These are phyloP conservation scores for Taeniopygia guttata DNA, from an alignment of 2,797 vertebrate genomes.

Conservation along the genomic window DNA sequence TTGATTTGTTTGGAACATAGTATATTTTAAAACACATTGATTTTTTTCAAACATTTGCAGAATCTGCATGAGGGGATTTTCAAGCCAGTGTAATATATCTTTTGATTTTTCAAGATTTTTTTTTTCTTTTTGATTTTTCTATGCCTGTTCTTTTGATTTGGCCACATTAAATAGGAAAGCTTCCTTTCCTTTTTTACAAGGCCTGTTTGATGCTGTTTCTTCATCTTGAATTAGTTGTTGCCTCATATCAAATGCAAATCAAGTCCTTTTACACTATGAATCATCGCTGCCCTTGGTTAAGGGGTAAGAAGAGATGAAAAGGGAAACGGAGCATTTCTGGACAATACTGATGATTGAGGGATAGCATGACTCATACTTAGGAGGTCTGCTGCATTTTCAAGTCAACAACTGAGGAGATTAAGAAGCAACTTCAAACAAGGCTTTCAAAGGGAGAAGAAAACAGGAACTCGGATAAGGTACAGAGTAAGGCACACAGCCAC, in stretches of 20 bases:
- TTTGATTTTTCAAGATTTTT: not conserved
- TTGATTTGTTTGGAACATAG: not conserved
- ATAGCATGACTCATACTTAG: conserved; percentile 35
- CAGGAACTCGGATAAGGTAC: not conserved
- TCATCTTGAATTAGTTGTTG: conserved; percentile 27
- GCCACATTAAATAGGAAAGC: not conserved
- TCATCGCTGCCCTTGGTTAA: conserved; percentile 32
- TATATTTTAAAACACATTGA: not conserved
- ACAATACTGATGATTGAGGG: conserved; percentile 39
- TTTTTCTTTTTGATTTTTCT: too few species aligned
- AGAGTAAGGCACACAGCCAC: not conserved
- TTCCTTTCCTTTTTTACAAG: not conserved
- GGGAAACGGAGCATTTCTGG: conserved; percentile 38
- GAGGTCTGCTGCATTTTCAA: conserved; percentile 5
- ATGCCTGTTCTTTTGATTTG: not conserved
- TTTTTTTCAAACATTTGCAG: not conserved
- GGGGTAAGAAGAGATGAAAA: conserved; percentile 12
- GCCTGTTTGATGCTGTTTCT: not conserved
- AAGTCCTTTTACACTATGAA: conserved; percentile 9
- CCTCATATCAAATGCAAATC: conserved; percentile 41
- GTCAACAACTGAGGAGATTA: conserved; percentile 6
- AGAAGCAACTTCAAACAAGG: conserved; percentile 11
- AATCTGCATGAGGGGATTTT: not conserved
- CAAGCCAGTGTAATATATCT: not conserved
- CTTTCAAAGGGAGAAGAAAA: conserved; percentile 26